Base-by-base conservation (phyloP, 2,797 vertebrate species). In the Streptopelia turtur region DNA sequence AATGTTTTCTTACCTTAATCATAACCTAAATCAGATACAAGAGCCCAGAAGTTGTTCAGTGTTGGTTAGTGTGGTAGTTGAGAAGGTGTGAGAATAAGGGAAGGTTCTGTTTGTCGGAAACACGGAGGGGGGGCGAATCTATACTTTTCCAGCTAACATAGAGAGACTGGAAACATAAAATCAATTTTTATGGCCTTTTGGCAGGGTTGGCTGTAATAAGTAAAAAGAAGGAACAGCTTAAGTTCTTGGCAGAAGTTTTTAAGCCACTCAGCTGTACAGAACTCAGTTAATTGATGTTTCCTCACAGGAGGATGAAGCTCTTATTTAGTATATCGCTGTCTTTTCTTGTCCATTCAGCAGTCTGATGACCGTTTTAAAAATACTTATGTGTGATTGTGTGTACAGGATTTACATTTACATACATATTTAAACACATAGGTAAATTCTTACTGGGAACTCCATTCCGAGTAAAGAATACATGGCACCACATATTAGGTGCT, bases 111-210 rank as follows among this genome's bases (percentile, higher is more conserved):
- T 86, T 95, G 50, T 94, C 86, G 93, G 66, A 95, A 95, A 94
- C 75, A 30, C 79, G 10, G 83, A 87, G 80, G 11, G 5, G 65
- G n/a, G 17, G 22, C n/a, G 52, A 95, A 94, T 95, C 89, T 93
- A 65, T 97, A 91, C 89, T 97, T 77, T 65, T 96, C 55, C 63
- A 53, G 9, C 84, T 95, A 95, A 49, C 37, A 22, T 60, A 77
- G 91, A 79, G 88, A 97, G 47, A 92, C 80, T 13, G 43, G 96
- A 89, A 95, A 89, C 85, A 92, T 82, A 95, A 96, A 95, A 96
- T 94, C 86, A 88, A 75, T 97, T 96, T 83, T 95, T 93, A 96
- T 93, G 86, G 83, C 94, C 49, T 94, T 96, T 96, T 87, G 77
- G 94, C 90, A 91, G 76, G 59, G 74, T 94, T 94, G 22, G 16